phyloP scores from a whole-genome alignment of 2,797 vertebrate genomes.

The Gymnoscopelus microlampas region DNA sequence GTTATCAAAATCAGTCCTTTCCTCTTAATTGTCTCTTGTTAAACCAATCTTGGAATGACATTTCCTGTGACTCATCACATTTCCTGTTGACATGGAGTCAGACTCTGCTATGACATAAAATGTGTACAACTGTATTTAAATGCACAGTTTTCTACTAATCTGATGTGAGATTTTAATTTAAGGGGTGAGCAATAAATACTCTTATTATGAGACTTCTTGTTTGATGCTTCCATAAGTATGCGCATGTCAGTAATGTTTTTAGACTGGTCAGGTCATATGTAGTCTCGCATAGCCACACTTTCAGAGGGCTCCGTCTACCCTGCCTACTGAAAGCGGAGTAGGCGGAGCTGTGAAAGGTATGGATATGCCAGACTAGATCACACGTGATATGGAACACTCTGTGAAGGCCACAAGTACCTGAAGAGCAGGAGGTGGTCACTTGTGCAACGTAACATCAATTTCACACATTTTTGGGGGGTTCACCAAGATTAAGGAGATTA shows the following conservation, averaged over 20 bases:
- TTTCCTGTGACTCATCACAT: slow-evolving; percentile 25
- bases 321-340: too few relatives aligned
- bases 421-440: background rate
- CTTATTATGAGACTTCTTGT: slow-evolving; percentile 23
- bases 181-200: slow-evolving; percentile 75
- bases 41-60: background rate
- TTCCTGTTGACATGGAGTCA: slow-evolving; percentile 35
- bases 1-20: slow-evolving; percentile 39
- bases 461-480: background rate
- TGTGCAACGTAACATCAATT: background rate
- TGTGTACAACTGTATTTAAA: slow-evolving; percentile 59
- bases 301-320: too few relatives aligned
- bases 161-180: slow-evolving; percentile 64
- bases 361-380: too few relatives aligned
- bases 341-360: too few relatives aligned
- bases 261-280: background rate
- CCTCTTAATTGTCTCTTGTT: slow-evolving; percentile 24
- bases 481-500: background rate
- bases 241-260: background rate
- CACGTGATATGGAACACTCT: too few relatives aligned
- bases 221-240: slow-evolving; percentile 1
- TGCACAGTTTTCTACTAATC: slow-evolving; percentile 71
- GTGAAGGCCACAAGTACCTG: background rate
- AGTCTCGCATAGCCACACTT: too few relatives aligned
- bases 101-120: slow-evolving; percentile 13